These are phyloP conservation scores for Phylloscopus collybita DNA, from an alignment of 2,797 vertebrate species.

Conservation along the genomic window DNA sequence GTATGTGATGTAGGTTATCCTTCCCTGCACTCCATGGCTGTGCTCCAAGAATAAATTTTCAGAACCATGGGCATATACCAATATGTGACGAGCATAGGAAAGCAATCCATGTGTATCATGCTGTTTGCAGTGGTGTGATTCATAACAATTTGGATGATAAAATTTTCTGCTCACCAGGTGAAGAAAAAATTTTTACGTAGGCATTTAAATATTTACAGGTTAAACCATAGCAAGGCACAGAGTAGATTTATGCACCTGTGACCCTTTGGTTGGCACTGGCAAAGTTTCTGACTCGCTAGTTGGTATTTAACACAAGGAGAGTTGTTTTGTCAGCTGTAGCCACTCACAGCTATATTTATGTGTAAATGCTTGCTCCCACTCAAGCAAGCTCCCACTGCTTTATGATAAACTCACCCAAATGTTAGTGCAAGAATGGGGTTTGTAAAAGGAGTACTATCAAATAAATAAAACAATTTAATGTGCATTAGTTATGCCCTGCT, in stretches of 20 bases:
- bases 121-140: not conserved
- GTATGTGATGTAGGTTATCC: not conserved
- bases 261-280: not conserved
- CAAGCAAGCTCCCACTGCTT: not conserved
- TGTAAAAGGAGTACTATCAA: not conserved
- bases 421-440: not conserved
- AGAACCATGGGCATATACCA: not conserved
- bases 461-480: not conserved
- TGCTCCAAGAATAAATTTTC: not conserved
- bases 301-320: not conserved
- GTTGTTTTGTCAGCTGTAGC: not conserved
- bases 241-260: not conserved
- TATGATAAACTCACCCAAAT: not conserved
- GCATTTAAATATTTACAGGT: not conserved
- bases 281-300: not conserved
- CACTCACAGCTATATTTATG: not conserved
- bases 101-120: rapidly evolving
- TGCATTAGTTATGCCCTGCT: not conserved
- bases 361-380: not conserved
- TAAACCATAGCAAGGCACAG: not conserved
- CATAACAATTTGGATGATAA: not conserved
- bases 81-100: not conserved
- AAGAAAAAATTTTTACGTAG: not conserved
- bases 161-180: not conserved
- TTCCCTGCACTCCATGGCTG: not conserved